These are phyloP conservation scores for Vimba vimba DNA, from an alignment of 2,113 vertebrate genomes.

Conservation along the genomic window DNA sequence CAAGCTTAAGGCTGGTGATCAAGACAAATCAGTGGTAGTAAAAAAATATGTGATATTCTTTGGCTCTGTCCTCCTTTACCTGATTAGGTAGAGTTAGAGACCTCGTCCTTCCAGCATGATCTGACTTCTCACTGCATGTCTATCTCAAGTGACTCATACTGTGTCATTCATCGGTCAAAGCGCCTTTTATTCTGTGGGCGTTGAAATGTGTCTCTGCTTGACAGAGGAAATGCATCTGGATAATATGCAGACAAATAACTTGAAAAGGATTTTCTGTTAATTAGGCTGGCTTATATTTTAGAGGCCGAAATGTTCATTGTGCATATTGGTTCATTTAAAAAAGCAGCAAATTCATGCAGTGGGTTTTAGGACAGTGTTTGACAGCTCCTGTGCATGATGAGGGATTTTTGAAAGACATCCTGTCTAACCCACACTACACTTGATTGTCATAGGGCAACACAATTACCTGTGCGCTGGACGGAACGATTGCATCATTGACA, in stretches of 20 bases:
- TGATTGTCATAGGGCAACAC: constrained; percentile 86
- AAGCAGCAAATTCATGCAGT: background rate
- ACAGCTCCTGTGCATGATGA: background rate
- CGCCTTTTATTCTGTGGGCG: constrained; percentile 1
- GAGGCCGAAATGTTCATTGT: background rate
- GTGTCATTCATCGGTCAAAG: background rate
- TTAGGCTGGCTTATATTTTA: background rate
- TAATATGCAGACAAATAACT: background rate
- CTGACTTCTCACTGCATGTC: background rate
- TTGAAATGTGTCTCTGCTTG: background rate
- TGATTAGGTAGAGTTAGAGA: constrained; percentile 21
- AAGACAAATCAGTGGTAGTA: constrained; percentile 27
- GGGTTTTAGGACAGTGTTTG: background rate
- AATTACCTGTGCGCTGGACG: constrained; percentile 98
- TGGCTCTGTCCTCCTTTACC: constrained; percentile 1
- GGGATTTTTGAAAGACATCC: background rate
- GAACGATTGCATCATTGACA: constrained; percentile 99
- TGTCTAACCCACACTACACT: constrained; percentile 50
- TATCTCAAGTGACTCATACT: background rate
- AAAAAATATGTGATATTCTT: constrained; percentile 18
- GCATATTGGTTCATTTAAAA: background rate
- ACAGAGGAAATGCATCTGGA: background rate
- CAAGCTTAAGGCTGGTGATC: background rate
- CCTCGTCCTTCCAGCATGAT: constrained; percentile 21
- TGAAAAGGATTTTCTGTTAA: background rate